phyloP scores from a whole-genome alignment of 1,140 invertebrate species.

The Rhysida immarginata region DNA sequence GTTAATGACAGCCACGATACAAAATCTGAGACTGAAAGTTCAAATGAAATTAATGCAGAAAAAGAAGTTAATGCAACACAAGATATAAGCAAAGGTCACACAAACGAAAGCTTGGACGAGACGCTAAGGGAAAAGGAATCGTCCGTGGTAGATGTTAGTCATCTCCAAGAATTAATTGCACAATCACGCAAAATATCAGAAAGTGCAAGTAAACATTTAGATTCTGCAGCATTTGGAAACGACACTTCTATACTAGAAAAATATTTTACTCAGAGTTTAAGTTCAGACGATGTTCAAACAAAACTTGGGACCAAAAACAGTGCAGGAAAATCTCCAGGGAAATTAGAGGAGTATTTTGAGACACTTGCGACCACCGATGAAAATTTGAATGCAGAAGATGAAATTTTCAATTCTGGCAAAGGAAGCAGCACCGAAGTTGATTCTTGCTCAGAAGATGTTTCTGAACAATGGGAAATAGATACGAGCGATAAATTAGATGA shows the following conservation, averaged over 20 bases:
- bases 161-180: conserved; percentile 12
- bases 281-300: conserved; percentile 16
- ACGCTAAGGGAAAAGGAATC: not conserved
- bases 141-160: not conserved
- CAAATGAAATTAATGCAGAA: not conserved
- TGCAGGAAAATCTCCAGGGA: too few species aligned
- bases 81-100: too few species aligned
- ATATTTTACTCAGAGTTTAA: conserved; percentile 18
- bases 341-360: conserved; percentile 12
- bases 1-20: too few species aligned
- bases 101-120: not conserved
- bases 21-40: not conserved
- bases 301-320: conserved; percentile 17
- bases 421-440: conserved; percentile 12
- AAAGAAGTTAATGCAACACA: not conserved
- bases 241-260: conserved; percentile 17
- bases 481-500: conserved; percentile 15
- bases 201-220: not conserved
- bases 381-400: conserved; percentile 13
- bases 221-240: conserved; percentile 12
- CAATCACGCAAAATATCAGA: conserved; percentile 12
- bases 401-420: too few species aligned
- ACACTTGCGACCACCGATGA: conserved; percentile 6
- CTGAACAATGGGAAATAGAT: conserved; percentile 2
- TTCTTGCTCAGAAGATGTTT: conserved; percentile 10